Evolutionary conservation across 1,140 invertebrate species (phyloP).

Genomic region (Episyrphus balteatus): DNA sequence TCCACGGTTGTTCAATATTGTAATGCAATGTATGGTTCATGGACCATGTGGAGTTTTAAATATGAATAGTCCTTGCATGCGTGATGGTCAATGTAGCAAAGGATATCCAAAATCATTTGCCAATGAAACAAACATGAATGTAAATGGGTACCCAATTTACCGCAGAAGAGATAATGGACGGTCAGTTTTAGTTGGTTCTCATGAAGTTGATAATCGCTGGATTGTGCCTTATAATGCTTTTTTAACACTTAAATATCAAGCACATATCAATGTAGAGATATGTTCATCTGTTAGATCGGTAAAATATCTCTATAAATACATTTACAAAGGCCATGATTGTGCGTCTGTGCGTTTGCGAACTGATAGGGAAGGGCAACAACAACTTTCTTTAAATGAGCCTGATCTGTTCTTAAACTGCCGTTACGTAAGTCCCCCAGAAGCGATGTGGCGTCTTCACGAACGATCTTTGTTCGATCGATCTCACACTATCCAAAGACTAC

Average conservation of each 20-base stretch:
- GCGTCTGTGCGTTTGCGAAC: background rate
- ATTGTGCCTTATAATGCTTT: background rate
- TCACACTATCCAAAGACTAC: background rate
- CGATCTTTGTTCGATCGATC: background rate
- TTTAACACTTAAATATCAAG: conserved; percentile 1
- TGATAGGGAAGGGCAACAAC: background rate
- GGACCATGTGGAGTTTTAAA: conserved; percentile 30
- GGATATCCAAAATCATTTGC: conserved; percentile 12
- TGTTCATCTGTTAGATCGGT: background rate
- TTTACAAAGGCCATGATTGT: background rate
- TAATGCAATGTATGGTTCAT: conserved; percentile 22
- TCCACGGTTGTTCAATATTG: background rate
- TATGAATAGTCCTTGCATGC: conserved; percentile 33
- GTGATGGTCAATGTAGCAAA: conserved; percentile 34
- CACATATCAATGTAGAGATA: conserved; percentile 1
- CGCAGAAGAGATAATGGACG: background rate
- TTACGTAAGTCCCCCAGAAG: background rate
- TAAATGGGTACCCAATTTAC: background rate
- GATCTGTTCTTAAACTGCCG: background rate
- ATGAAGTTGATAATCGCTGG: conserved; percentile 1
- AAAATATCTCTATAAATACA: too few relatives aligned
- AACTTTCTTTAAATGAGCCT: background rate
- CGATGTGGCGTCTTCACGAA: background rate
- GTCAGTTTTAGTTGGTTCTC: background rate
- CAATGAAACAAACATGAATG: background rate